A percentile compares a stretch with the other conserved stretches of the same genome.
Conservation (phyloP, 2,113 vertebrate genomes). For the human (Homo sapiens) region DNA sequence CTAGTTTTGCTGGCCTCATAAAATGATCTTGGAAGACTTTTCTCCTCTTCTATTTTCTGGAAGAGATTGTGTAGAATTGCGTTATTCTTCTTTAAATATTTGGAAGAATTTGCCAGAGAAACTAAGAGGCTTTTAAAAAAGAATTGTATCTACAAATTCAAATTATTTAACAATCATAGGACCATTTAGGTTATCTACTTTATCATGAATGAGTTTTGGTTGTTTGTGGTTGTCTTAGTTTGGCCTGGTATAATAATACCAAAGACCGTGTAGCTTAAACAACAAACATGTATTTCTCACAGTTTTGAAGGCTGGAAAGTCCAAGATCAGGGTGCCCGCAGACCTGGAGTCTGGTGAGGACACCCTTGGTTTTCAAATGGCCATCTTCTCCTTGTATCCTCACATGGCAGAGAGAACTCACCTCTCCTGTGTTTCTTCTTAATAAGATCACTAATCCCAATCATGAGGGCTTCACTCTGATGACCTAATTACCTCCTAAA, state of each 20-base stretch:
- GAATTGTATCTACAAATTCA: neutral
- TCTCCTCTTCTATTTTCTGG: neutral
- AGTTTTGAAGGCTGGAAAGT: neutral
- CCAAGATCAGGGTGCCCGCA: neutral
- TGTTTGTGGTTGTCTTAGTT: neutral
- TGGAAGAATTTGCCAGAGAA: neutral
- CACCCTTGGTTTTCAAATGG: neutral
- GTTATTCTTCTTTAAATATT: neutral
- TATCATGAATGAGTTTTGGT: neutral
- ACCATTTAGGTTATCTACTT: neutral
- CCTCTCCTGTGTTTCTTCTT: neutral
- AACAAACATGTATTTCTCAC: neutral
- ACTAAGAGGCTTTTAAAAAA: neutral
- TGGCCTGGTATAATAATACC: neutral
- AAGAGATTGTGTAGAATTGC: neutral
- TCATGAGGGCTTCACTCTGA: neutral
- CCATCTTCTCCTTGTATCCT: neutral
- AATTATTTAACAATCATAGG: neutral
- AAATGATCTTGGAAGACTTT: neutral
- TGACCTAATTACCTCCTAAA: neutral
- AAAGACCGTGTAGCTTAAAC: neutral
- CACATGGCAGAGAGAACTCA: neutral
- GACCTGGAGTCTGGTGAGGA: rapidly evolving
- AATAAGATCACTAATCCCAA: neutral
- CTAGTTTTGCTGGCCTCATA: neutral